Evolutionary conservation across 2,888 invertebrate species (phyloP).

Genomic region (Ligdia adustata): DNA sequence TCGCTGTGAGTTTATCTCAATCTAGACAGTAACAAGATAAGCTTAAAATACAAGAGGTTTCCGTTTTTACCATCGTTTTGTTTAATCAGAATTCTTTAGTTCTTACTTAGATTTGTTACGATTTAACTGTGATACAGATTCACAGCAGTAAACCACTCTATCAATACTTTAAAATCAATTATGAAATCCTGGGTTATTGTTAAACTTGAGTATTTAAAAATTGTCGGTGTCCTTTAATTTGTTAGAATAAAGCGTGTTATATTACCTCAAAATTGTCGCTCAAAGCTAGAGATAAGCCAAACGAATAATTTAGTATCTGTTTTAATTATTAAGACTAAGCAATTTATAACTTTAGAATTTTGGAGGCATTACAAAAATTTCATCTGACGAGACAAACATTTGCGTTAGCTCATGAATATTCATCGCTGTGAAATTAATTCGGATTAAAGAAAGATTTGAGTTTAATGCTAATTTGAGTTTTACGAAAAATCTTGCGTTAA

Average conservation of each 20-base stretch:
- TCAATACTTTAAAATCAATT: too few relatives aligned
- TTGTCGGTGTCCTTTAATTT: too few relatives aligned
- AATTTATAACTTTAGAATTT: constrained; percentile 10
- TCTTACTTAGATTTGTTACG: too few relatives aligned
- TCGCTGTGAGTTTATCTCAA: constrained; percentile 11
- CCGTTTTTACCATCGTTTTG: neutral
- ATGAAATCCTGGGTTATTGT: too few relatives aligned
- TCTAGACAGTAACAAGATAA: constrained; percentile 15
- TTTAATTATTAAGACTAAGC: constrained; percentile 13
- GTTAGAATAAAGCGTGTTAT: constrained; percentile 1
- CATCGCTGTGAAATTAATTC: constrained; percentile 8
- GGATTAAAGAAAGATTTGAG: constrained; percentile 7
- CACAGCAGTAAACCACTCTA: too few relatives aligned
- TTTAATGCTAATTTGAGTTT: constrained; percentile 6
- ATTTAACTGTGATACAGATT: too few relatives aligned
- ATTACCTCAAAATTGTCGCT: constrained; percentile 1
- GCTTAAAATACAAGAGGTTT: constrained; percentile 14
- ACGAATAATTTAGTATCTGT: constrained; percentile 15
- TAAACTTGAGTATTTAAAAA: too few relatives aligned
- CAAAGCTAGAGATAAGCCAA: neutral
- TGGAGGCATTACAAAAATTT: constrained; percentile 5
- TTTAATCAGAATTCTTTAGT: neutral
- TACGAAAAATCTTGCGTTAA: constrained; percentile 18
- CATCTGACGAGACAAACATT: constrained; percentile 15
- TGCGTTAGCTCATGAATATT: constrained; percentile 16